Percentiles rank a stretch among this genome's conserved stretches.
Conservation (phyloP, 2,113 vertebrate species). For the Centropus bengalensis region DNA sequence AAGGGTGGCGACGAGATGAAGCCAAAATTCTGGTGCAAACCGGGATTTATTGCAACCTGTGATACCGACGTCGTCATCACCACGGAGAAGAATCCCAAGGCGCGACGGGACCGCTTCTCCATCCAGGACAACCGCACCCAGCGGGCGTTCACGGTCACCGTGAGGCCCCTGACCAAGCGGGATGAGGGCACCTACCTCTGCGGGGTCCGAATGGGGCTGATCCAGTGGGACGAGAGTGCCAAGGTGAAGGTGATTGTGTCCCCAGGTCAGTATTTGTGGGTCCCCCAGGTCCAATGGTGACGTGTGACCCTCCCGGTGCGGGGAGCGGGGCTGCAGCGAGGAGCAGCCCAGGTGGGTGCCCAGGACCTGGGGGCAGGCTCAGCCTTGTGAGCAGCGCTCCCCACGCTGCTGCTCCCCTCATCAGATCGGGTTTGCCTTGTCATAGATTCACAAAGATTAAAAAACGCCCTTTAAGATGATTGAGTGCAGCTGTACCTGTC, state of each 20-base stretch:
- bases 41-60: rapidly evolving
- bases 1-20: rapidly evolving
- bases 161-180: rapidly evolving
- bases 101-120: rapidly evolving
- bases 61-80: neutral
- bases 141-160: neutral
- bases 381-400: rapidly evolving
- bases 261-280: neutral
- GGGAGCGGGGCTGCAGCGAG: rapidly evolving
- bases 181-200: rapidly evolving
- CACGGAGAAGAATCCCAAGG: rapidly evolving
- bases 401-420: neutral
- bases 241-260: rapidly evolving
- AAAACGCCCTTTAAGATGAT: too few species aligned
- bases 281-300: rapidly evolving
- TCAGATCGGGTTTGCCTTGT: neutral
- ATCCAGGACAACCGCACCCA: neutral
- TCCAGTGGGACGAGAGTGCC: rapidly evolving
- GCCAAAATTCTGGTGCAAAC: neutral
- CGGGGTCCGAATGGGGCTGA: rapidly evolving
- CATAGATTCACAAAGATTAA: too few species aligned
- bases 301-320: too few species aligned
- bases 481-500: too few species aligned
- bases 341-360: too few species aligned
- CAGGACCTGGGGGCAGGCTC: neutral